Evolutionary conservation across 2,888 invertebrate genomes (phyloP).

Genomic region (Xanthia togata): DNA sequence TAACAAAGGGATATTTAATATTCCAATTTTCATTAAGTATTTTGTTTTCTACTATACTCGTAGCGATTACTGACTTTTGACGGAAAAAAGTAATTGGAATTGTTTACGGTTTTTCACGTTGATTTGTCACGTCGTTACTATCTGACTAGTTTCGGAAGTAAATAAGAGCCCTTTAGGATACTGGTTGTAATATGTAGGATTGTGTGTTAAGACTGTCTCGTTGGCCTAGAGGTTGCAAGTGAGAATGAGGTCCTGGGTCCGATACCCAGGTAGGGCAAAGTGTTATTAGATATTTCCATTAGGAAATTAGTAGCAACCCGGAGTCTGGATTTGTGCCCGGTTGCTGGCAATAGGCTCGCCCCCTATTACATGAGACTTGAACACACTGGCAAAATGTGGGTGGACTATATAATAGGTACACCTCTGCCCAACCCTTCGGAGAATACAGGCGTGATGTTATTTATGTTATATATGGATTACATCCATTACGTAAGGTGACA

Average conservation of each 20-base stretch:
- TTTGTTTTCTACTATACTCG: constrained; percentile 24
- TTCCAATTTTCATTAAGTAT: constrained; percentile 31
- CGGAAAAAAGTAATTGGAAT: background rate
- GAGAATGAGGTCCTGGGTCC: background rate
- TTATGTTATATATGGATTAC: background rate
- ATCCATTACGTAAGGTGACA: background rate
- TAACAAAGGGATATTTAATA: constrained; percentile 40
- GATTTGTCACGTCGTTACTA: background rate
- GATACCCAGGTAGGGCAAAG: background rate
- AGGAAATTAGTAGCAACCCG: background rate
- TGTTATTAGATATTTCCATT: background rate
- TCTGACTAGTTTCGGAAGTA: background rate
- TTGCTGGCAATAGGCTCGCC: background rate
- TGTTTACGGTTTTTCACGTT: background rate
- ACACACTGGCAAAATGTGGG: background rate
- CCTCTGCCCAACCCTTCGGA: background rate
- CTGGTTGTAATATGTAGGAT: background rate
- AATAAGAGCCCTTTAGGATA: background rate
- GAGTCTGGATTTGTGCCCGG: background rate
- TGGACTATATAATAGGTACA: background rate
- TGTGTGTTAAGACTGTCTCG: background rate
- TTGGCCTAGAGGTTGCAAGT: background rate
- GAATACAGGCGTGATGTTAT: background rate
- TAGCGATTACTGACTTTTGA: background rate
- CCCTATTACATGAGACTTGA: background rate